Percentiles rank a stretch among this genome's conserved stretches.
Conservation (phyloP, 2,888 invertebrate species). For the Hoplodrina blanda region DNA sequence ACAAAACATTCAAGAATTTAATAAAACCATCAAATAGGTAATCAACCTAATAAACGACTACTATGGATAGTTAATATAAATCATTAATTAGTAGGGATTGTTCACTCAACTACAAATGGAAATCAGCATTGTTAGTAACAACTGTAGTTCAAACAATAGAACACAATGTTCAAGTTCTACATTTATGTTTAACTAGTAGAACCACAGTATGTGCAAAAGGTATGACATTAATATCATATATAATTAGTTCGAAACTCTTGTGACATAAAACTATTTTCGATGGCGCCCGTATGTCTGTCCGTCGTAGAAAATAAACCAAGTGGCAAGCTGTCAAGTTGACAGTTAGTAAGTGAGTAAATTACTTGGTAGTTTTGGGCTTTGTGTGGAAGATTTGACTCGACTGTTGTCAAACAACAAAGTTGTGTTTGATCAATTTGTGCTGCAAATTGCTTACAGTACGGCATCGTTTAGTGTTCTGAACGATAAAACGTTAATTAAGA, state of each 20-base stretch:
- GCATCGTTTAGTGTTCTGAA: conserved; percentile 9
- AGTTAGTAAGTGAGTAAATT: conserved; percentile 60
- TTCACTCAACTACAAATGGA: conserved; percentile 28
- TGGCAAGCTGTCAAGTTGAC: conserved; percentile 66
- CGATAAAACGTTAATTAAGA: neutral
- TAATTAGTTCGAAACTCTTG: conserved; percentile 44
- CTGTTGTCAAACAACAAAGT: conserved; percentile 49
- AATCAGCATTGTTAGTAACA: conserved; percentile 44
- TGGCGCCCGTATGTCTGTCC: conserved; percentile 47
- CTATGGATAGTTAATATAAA: conserved; percentile 12
- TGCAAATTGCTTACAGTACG: conserved; percentile 22
- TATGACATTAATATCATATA: conserved; percentile 40
- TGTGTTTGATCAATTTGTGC: conserved; percentile 55
- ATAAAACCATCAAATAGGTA: conserved; percentile 3
- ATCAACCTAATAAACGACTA: conserved; percentile 10
- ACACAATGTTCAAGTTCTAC: conserved; percentile 32
- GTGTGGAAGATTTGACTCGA: conserved; percentile 32
- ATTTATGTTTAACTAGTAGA: conserved; percentile 21
- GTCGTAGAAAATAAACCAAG: conserved; percentile 65
- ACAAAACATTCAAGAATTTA: neutral
- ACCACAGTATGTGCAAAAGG: conserved; percentile 10
- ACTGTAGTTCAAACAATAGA: conserved; percentile 38
- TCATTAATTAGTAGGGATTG: conserved; percentile 32
- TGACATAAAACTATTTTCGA: conserved; percentile 49
- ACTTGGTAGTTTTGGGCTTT: conserved; percentile 53